Base-by-base conservation (phyloP, 2,113 vertebrate genomes). In the Rhinoptilus africanus region DNA sequence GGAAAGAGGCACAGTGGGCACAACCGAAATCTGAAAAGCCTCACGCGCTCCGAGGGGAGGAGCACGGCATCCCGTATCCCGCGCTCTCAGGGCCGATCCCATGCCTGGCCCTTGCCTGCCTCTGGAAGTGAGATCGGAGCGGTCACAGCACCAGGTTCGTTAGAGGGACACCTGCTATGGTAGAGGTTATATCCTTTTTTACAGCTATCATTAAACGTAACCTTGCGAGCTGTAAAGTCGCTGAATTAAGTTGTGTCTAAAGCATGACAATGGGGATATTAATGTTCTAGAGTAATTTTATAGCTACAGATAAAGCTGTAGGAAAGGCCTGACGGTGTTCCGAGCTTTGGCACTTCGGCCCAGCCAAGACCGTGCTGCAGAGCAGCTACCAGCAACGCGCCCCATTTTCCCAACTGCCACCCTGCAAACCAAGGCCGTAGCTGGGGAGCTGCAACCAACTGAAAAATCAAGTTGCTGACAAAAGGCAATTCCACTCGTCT, bases 221-320 rank as follows among this genome's bases (percentile, higher is more conserved):
- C 76, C 88, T 91, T 75, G 69, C 1, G 1, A 87, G 74, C 56
- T 41, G 53, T 85, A 72, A 78, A 96, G 73, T 57, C 53, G n/a
- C 26, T 3, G 1, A 64, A 85, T 68, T 89, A 85, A 82, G 67
- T 54, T 41, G 8, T 51, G 43, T 79, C 60, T 75, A 72, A 89
- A 84, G 88, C 73, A 6, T 5, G 51, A 77, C 69, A 84, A 73
- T 1, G 22, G 66, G 35, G 66, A 72, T 66, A 50, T 76, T 71
- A 56, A 85, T 7, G 53, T 78, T 88, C 86, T 68, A 47, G 85
- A 94, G 84, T 30, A 51, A 92, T 84, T 91, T 82, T 45, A 56
- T 2, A 34, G 32, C 30, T n/a, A 47, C 53, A 64, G 60, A 82
- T 39, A 66, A 78, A 69, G 80, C 89, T 34, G 54, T 34, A 80